These are phyloP conservation scores for Turritopsis dohrnii DNA, from an alignment of 30 jellyfish, hydroid and myxozoan genomes.

Conservation along the genomic window DNA sequence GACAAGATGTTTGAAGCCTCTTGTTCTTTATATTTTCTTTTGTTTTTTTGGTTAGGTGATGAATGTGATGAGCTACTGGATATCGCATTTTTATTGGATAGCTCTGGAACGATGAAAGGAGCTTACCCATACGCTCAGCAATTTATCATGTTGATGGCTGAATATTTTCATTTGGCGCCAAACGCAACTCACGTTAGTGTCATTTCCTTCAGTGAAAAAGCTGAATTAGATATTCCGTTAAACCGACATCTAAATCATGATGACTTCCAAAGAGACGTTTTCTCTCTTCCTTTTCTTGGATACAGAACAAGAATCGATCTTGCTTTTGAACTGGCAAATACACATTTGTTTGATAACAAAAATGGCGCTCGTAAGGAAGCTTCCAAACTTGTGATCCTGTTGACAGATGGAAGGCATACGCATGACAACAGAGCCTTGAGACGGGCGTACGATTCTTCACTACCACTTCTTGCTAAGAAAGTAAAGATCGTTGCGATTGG, in stretches of 20 bases:
- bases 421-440: background rate
- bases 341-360: conserved; percentile 6
- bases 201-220: conserved; percentile 19
- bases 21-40: background rate
- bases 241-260: conserved; percentile 3
- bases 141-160: background rate
- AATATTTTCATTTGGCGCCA: background rate
- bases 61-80: background rate
- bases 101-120: conserved; percentile 19
- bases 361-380: conserved; percentile 19
- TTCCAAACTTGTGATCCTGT: conserved; percentile 2
- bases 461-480: background rate
- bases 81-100: conserved; percentile 7
- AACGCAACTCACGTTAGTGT: conserved; percentile 17
- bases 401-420: conserved; percentile 23
- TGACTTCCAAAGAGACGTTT: conserved; percentile 1
- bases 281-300: conserved; percentile 1
- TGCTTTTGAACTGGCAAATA: conserved; percentile 17
- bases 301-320: conserved; percentile 20
- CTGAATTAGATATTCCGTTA: background rate
- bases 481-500: conserved; percentile 17
- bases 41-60: background rate
- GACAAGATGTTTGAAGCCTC: background rate
- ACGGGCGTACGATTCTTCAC: conserved; percentile 10
- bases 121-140: conserved; percentile 11